Base-by-base conservation (phyloP, 2,797 vertebrate species). In the Sebastes goodei region DNA sequence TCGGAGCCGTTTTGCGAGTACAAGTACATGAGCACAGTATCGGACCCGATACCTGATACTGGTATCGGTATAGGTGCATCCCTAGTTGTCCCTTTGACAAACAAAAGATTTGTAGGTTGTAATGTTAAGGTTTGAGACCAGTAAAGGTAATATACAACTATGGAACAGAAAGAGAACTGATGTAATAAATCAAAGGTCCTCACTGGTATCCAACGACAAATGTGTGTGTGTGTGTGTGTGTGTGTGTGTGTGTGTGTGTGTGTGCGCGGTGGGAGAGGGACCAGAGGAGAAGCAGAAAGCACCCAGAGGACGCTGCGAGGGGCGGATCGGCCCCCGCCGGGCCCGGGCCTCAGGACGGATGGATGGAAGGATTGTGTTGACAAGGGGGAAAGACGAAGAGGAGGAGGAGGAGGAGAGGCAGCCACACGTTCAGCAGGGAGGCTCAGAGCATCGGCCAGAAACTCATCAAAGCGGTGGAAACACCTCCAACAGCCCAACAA, bases 401-500 rank as follows among this genome's bases (percentile, higher is more conserved):
- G 84, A 86, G 84, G 82, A 88, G 86, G 88, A 90, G 86, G 86
- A 90, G 88, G 80, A 88, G 86, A 88, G 69, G 88, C 88, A 91
- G 92, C 86, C 91, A 93, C 92, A 90, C 89, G 63, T 95, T 86
- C 95, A 93, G 95, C 94, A 67, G 94, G 94, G 92, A 94, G 89
- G 86, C 92, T 88, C 79, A 84, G 92, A 85, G 87, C 80, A 85
- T 49, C 69, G 80, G 91, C 94, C 92, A 94, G 92, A 92, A 94
- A 94, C 92, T 94, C 93, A 95, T 95, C 94, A 94, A 92, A 92
- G 74, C 42, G 53, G 77, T 79, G 86, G 83, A 93, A 94, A 92
- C 92, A 92, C 88, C 94, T 94, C 93, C 93, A 93, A 85, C 87
- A 88, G 87, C 88, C 86, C 89, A 86, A 88, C 88, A 93, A 86